Evolutionary conservation across 2,888 invertebrate species (phyloP).

Genomic region (Spodoptera picta): DNA sequence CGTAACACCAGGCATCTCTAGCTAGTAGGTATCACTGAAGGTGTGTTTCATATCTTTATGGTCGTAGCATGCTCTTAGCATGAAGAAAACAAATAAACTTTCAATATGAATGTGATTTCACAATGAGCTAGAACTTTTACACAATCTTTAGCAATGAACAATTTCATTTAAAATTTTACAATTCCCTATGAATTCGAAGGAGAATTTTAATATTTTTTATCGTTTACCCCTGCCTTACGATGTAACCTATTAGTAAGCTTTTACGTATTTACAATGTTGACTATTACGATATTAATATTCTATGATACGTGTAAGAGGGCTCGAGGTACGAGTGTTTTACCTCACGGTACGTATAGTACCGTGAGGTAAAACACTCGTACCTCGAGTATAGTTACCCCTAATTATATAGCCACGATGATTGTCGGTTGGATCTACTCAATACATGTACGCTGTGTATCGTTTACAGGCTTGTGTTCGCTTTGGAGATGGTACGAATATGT

Average conservation of each 20-base stretch:
- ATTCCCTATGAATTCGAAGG: slow-evolving; percentile 64
- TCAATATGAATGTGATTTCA: slow-evolving; percentile 61
- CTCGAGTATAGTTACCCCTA: slow-evolving; percentile 38
- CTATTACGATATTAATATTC: slow-evolving; percentile 80
- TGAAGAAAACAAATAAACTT: slow-evolving; percentile 42
- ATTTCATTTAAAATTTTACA: slow-evolving; percentile 66
- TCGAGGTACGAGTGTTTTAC: slow-evolving; percentile 63
- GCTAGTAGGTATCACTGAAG: slow-evolving; percentile 70
- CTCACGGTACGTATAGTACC: slow-evolving; percentile 47
- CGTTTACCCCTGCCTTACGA: slow-evolving; percentile 81
- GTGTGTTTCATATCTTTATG: slow-evolving; percentile 58
- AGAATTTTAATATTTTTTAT: slow-evolving; percentile 81
- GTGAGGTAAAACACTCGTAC: too few relatives aligned
- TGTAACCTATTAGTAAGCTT: slow-evolving; percentile 80
- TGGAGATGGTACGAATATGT: slow-evolving; percentile 56
- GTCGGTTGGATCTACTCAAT: slow-evolving; percentile 51
- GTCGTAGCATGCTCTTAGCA: slow-evolving; percentile 52
- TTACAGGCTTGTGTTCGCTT: slow-evolving; percentile 57
- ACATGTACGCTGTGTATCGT: slow-evolving; percentile 42
- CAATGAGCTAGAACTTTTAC: slow-evolving; percentile 63
- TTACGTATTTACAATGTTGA: slow-evolving; percentile 87
- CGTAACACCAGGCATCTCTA: slow-evolving; percentile 61
- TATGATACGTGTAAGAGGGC: slow-evolving; percentile 70
- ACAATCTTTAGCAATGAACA: slow-evolving; percentile 65
- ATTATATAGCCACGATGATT: slow-evolving; percentile 36